Evolutionary conservation across 2,113 vertebrate genomes (phyloP), one percentile per base, ranked within the genome.

Genomic region (Barbus barbus): DNA sequence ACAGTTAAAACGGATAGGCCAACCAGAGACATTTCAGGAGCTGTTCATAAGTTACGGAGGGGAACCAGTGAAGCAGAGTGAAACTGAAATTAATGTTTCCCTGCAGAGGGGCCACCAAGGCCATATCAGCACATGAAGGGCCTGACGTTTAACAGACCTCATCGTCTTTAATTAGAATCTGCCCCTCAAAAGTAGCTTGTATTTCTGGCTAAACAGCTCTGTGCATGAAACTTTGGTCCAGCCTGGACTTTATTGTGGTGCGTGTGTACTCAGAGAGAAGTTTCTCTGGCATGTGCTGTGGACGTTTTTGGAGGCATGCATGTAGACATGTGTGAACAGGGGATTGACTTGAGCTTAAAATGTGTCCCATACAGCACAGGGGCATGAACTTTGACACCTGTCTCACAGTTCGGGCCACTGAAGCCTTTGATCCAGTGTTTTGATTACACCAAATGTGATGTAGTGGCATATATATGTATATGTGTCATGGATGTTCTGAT

Each of bases 121-220:
- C 81, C 48, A 18, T n/a, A 24, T 41, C 26, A 56, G 48, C 9
- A n/a, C 13, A 26, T n/a, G n/a, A 5, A 41, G 63, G 20, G 31
- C 12, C 28, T 33, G 41, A 28, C 31, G 58, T 86, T 86, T 79
- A 87, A 86, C 84, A 44, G 83, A 38, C 88, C 48, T 60, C 89
- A 84, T 79, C 80, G 41, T 58, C 71, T 79, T 87, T 92, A 90
- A 90, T 91, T 89, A 89, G 84, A 89, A 83, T 58, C 81, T 80
- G 87, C 86, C 81, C 77, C 82, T 84, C n/a, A 71, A 44, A 78
- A 46, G 14, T 24, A 36, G 53, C 85, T 58, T 63, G n/a, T 46
- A 28, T 81, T 78, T 53, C 44, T 33, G 13, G 22, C 44, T 31
- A 38, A 48, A 82, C 72, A 3, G 38, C 58, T 28, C 11, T 20